Base-by-base conservation (phyloP, 2,113 vertebrate species). In the Leptobrachium leishanense region DNA sequence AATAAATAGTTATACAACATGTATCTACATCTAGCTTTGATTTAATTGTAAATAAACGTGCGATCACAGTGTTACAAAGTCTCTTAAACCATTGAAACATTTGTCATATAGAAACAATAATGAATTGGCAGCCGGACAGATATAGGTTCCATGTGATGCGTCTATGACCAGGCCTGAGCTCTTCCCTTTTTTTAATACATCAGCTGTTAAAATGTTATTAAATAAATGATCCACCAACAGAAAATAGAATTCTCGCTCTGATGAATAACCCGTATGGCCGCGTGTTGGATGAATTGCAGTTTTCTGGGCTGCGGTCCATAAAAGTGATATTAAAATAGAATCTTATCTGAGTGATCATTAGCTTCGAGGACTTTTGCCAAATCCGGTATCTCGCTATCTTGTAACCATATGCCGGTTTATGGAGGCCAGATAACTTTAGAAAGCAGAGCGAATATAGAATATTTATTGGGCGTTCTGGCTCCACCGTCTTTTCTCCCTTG, bases 241-340 rank as follows among this genome's bases (percentile, higher is more conserved):
- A 75, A 78, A 70, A 71, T 55, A 44, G n/a, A 73, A 73, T 54
- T 73, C 70, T 53, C 43, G 46, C 46, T 50, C 62, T 53, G 62
- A 67, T 73, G 76, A 71, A 39, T 39, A 65, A 65, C 62, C 70
- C 53, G 74, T 44, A 67, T 66, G 64, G 74, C 62, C 40, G 2
- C 55, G 2, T 6, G 53, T 39, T 63, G 43, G 44, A 55, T 43
- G 77, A 79, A 72, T 54, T 66, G 44, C 77, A 65, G 62, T 31
- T 43, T 79, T 72, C 77, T 79, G 77, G 77, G 77, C 59, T 57
- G 68, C 41, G 31, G 41, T 79, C 77, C 77, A 79, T 73, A 55
- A 72, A 20, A 65, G 15, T 10, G 62, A 72, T 43, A 73, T 79
- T 79, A 79, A 79, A 79, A 73, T 79, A 73, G 77, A 79, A 57